Evolutionary conservation across 2,113 vertebrate species (phyloP), one percentile per base, ranked within the genome.

Genomic region (Phrynosoma platyrhinos): DNA sequence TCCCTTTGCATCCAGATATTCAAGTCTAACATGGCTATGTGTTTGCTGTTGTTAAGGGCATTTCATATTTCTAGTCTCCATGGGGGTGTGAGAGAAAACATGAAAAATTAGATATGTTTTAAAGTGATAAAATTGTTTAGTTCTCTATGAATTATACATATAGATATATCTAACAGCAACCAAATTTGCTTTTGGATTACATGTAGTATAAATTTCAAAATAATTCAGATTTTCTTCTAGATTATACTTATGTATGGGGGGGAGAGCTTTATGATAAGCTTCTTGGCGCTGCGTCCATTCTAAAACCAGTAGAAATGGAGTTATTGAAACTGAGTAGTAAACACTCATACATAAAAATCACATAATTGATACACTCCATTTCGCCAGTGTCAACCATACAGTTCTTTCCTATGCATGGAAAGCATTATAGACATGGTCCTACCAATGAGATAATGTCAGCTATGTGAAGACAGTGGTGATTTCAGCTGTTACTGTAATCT

Each of bases 161-260:
- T 55, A 55, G n/a, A 55, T 55, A n/a, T 1, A 79, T 82, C 86
- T 84, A 30, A 66, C 66, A 62, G 36, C 55, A 62, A 58, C n/a
- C 71, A 87, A 91, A 89, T 64, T 47, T 42, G 13, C 47, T 72
- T 75, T 18, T 27, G 55, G 53, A 36, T 84, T 13, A 1, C 75
- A 25, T 47, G 6, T 30, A 80, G 42, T 83, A 55, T 25, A 21
- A 21, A 1, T 30, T 18, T 83, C 79, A 79, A 80, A 74, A 75
- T 27, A 16, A 6, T 40, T 85, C 74, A 72, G 84, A 90, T 74
- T 32, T n/a, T 21, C 74, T 40, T 21, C n/a, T 40, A 6, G 16
- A 21, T 75, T 5, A 21, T 75, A 14, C 2, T 36, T 42, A 23
- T 40, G 36, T 9, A 42, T 76, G 74, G 4, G 55, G 14, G 72